phyloP scores from a whole-genome alignment of 2,797 vertebrate genomes.

The Acanthurus leucopareius region DNA sequence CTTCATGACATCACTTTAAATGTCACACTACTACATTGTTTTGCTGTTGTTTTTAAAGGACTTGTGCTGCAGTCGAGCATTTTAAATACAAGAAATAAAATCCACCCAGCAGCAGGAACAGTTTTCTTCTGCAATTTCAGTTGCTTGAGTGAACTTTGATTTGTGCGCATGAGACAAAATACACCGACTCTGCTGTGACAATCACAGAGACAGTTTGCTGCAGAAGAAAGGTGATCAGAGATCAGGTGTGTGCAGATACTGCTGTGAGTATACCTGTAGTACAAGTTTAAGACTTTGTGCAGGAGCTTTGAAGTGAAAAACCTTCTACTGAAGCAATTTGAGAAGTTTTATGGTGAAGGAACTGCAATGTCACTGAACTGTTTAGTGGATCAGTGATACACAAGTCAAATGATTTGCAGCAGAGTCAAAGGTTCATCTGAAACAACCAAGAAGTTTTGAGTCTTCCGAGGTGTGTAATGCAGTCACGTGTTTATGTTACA shows the following conservation, averaged over 20 bases:
- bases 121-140: background rate
- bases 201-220: conserved; percentile 9
- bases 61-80: background rate
- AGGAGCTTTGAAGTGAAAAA: no score
- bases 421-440: background rate
- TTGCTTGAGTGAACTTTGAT: background rate
- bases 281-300: background rate
- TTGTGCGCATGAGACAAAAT: background rate
- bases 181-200: background rate
- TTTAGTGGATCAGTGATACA: background rate
- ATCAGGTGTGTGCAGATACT: conserved; percentile 18
- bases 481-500: background rate
- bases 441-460: background rate
- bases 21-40: background rate
- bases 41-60: background rate
- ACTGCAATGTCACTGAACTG: no score
- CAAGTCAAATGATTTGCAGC: background rate
- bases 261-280: background rate
- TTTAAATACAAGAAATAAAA: conserved; percentile 4
- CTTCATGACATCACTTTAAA: background rate
- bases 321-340: no score
- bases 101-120: background rate
- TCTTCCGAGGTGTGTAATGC: background rate
- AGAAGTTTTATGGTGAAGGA: no score
- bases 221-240: conserved; percentile 26